Percentiles rank a stretch among this genome's conserved stretches.
Conservation (phyloP, 2,113 vertebrate species). For the Pipra filicauda region DNA sequence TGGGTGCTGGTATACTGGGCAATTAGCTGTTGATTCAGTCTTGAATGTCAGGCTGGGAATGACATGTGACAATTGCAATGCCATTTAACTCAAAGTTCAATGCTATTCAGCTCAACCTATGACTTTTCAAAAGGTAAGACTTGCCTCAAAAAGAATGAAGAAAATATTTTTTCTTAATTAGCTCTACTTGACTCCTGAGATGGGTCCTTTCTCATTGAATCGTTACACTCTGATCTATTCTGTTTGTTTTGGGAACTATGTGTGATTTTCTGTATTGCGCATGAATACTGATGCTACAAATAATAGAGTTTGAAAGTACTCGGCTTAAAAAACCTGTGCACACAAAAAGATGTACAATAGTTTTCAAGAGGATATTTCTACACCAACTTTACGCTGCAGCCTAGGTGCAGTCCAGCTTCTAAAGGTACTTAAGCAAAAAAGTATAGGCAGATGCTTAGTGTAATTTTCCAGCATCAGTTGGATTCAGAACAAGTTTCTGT, state of each 20-base stretch:
- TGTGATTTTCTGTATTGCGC: background rate
- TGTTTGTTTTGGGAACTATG: background rate
- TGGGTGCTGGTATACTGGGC: rapidly evolving
- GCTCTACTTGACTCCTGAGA: background rate
- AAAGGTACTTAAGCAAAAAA: background rate
- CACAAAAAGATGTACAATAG: background rate
- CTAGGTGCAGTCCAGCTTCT: background rate
- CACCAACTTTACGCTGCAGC: background rate
- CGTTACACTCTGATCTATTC: background rate
- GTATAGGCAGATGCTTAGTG: background rate
- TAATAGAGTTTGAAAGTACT: background rate
- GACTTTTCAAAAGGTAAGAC: background rate
- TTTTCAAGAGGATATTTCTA: background rate
- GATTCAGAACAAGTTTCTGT: background rate
- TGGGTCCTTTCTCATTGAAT: background rate
- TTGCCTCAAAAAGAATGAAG: background rate
- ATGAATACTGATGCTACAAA: background rate
- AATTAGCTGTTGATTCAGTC: background rate
- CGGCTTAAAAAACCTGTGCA: background rate
- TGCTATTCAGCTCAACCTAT: background rate
- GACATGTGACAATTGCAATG: background rate
- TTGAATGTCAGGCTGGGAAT: background rate
- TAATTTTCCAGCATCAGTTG: background rate
- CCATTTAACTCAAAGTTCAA: background rate
- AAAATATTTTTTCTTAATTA: background rate